Percentiles rank a stretch among this genome's conserved stretches.
phyloP scores from a whole-genome alignment of 2,888 invertebrate species.

The Malthinus seriepunctatus region DNA sequence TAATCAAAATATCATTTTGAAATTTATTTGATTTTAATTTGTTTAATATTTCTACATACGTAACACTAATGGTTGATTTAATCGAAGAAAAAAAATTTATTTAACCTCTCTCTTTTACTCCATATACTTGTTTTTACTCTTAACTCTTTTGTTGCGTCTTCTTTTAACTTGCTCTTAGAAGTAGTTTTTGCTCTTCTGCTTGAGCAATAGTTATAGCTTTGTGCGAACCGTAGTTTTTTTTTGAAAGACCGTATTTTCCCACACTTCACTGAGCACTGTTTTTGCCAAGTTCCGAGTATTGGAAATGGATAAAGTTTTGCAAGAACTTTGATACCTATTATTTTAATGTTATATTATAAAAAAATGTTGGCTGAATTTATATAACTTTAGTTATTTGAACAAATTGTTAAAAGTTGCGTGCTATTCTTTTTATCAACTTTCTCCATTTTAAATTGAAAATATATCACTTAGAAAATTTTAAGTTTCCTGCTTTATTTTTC shows the following conservation, averaged over 20 bases:
- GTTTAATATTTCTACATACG: no score
- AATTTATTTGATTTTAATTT: no score
- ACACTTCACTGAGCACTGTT: slow-evolving; percentile 34
- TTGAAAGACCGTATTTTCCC: slow-evolving; percentile 35
- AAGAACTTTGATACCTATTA: slow-evolving; percentile 23
- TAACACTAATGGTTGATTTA: no score
- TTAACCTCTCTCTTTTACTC: slow-evolving; percentile 4
- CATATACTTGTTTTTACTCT: slow-evolving; percentile 9
- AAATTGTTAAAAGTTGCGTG: not conserved
- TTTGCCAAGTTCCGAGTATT: slow-evolving; percentile 35
- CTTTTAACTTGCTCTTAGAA: slow-evolving; percentile 22
- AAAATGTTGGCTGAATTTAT: slow-evolving; percentile 9
- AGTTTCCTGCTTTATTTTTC: not conserved
- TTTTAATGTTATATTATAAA: slow-evolving; percentile 23
- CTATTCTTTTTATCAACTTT: not conserved
- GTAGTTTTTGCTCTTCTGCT: slow-evolving; percentile 34
- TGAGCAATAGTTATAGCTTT: slow-evolving; percentile 38
- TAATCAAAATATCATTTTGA: no score
- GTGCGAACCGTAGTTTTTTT: slow-evolving; percentile 34
- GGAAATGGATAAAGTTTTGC: slow-evolving; percentile 37
- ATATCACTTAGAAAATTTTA: not conserved
- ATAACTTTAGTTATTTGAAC: not conserved
- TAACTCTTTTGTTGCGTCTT: slow-evolving; percentile 16
- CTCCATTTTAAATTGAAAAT: slow-evolving; percentile 6
- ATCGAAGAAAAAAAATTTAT: no score